Evolutionary conservation across 1,140 invertebrate species (phyloP), one percentile per base, ranked within the genome.

Genomic region (Drosophila busckii): DNA sequence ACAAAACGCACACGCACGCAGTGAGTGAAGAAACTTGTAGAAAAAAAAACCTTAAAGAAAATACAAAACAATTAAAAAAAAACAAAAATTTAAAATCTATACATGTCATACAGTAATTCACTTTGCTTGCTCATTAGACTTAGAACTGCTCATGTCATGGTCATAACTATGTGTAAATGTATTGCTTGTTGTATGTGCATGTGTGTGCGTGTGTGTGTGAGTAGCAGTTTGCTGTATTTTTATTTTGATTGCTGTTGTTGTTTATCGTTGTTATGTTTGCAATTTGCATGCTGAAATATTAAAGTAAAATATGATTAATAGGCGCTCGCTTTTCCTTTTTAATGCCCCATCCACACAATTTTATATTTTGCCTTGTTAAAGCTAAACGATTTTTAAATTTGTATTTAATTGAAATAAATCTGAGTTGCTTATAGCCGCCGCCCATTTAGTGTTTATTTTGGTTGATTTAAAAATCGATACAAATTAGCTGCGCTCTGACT

Each of bases 1-100:
- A n/a, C 32, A 25, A 42, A 54, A 59, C 59, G 78, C 78, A 83
- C 70, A 83, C 78, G 78, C 78, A 83, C 78, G 78, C 78, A 83
- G 78, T 83, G 78, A 83, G 78, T 83, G 48, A 63, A 22, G 19
- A 49, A 60, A 20, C 15, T 23, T n/a, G n/a, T 34, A 38, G 55
- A 50, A 37, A 68, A 53, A 10, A 41, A 19, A 28, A 52, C 37
- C 34, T 25, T 17, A 19, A 44, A 53, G 56, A 28, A 20, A 31
- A 48, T 34, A 60, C 29, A 12, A 42, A 62, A 44, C 13, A 16
- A 63, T 32, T 49, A 62, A 22, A 52, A 28, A 66, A 56, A 48
- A 48, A 12, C 6, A 26, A 46, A 60, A 38, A 44, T 28, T 44
- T 22, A 26, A 52, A 35, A 50, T 31, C 25, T 20, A 34, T 28